Percentiles rank a stretch among this genome's conserved stretches.
Evolutionary conservation across 2,113 vertebrate species (phyloP).

Genomic region (Hypocryptadius cinnamomeus): DNA sequence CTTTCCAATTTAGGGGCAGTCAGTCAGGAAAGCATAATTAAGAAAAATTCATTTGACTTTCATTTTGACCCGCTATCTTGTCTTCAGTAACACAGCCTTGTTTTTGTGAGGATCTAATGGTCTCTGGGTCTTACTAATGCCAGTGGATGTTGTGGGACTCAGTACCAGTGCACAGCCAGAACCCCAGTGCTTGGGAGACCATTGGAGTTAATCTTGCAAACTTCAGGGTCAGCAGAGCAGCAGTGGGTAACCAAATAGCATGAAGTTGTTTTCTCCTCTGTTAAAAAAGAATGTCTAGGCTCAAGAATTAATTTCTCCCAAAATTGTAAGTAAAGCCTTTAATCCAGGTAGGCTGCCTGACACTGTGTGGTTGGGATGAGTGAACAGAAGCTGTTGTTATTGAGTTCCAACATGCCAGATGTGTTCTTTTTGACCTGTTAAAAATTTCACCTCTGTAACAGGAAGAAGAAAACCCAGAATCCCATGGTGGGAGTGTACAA

Average conservation of each 20-base stretch:
- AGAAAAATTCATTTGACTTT: background rate
- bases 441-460: slow-evolving; percentile 32
- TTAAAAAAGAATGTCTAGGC: background rate
- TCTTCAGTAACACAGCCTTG: background rate
- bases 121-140: background rate
- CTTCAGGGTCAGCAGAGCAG: background rate
- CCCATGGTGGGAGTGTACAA: slow-evolving; percentile 79
- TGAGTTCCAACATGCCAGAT: background rate
- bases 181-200: background rate
- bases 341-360: background rate
- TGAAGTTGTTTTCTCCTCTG: background rate
- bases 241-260: background rate
- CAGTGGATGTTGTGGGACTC: background rate
- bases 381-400: background rate
- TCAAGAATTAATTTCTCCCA: background rate
- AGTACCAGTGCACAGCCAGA: background rate
- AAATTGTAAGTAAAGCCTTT: background rate
- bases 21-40: background rate
- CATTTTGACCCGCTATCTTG: background rate
- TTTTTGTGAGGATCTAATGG: background rate
- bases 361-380: background rate
- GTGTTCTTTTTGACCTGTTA: background rate
- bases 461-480: slow-evolving; percentile 72
- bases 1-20: background rate
- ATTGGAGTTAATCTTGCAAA: background rate